Evolutionary conservation across 2,113 vertebrate species (phyloP).

Genomic region (Centropus unirufus): DNA sequence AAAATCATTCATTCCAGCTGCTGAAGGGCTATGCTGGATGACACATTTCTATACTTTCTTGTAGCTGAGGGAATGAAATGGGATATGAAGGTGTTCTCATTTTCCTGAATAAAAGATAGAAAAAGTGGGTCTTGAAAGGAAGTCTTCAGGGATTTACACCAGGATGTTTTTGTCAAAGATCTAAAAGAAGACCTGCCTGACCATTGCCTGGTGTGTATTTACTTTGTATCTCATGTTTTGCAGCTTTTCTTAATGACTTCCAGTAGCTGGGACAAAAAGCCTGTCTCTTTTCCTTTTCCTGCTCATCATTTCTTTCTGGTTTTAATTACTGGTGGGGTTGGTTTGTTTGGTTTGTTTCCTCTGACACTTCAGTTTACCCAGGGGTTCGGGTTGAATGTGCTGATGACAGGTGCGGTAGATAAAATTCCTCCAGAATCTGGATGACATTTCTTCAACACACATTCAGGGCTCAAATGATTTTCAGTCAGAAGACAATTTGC

Average conservation of each 20-base stretch:
- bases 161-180: background rate
- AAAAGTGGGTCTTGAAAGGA: background rate
- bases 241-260: background rate
- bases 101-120: background rate
- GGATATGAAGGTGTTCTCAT: background rate
- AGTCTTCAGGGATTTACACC: background rate
- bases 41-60: background rate
- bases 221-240: background rate
- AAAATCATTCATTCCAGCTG: background rate
- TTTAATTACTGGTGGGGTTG: background rate
- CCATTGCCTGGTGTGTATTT: background rate
- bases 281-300: background rate
- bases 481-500: background rate
- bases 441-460: background rate
- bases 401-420: fast-evolving
- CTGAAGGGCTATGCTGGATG: background rate
- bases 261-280: fast-evolving
- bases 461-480: background rate
- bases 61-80: background rate
- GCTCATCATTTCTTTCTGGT: background rate
- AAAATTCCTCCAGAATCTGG: background rate
- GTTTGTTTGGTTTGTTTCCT: background rate
- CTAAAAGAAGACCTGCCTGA: background rate
- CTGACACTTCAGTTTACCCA: background rate
- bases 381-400: background rate